Conservation (phyloP, 2,888 invertebrate species). For the Melieria omissa region DNA sequence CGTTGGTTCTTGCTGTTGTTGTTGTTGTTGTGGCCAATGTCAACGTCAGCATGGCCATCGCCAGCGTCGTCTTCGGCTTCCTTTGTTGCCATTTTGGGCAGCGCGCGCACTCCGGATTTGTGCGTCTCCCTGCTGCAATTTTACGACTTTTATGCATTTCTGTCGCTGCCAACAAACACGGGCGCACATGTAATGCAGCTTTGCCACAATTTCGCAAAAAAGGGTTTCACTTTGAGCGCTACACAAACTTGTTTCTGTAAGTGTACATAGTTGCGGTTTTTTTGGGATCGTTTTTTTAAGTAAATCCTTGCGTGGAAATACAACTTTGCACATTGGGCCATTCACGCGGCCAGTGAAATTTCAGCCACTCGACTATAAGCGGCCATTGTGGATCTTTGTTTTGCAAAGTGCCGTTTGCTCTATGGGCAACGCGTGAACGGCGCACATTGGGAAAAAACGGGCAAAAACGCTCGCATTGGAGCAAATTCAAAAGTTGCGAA, state of each 20-base stretch:
- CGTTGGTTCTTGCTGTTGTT: neutral
- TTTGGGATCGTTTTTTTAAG: too few relatives aligned
- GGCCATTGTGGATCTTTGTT: too few relatives aligned
- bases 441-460: too few relatives aligned
- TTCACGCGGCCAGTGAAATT: too few relatives aligned
- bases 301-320: too few relatives aligned
- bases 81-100: neutral
- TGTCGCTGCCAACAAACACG: conserved; percentile 8
- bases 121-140: neutral
- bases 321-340: too few relatives aligned
- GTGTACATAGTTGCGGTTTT: neutral
- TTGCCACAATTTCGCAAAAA: neutral
- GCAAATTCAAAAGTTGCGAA: too few relatives aligned
- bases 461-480: too few relatives aligned
- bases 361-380: too few relatives aligned
- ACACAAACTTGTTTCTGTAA: neutral
- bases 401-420: too few relatives aligned
- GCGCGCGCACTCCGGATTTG: neutral
- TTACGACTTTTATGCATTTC: neutral
- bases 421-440: too few relatives aligned
- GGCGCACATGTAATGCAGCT: conserved; percentile 13
- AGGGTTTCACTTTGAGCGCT: neutral
- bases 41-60: neutral
- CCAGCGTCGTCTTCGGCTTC: neutral
- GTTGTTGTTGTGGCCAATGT: neutral